Evolutionary conservation across 2,888 invertebrate genomes (phyloP), one percentile per base, ranked within the genome.

Genomic region (Dioctria linearis): DNA sequence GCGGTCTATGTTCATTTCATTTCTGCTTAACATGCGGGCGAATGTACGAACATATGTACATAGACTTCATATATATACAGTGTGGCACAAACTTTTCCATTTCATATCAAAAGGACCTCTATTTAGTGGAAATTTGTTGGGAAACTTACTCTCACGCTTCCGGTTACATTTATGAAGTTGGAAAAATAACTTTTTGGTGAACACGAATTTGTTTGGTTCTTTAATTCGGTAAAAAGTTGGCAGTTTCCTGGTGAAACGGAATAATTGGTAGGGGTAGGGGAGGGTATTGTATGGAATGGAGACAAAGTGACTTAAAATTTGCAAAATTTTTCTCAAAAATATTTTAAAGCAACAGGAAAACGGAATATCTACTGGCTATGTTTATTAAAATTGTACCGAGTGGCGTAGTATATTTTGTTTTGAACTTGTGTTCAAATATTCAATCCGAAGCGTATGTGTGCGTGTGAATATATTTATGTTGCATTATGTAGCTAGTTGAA

Each of bases 151-250:
- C 59, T 43, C 73, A 75, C 73, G 73, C 59, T 75, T 75, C 73
- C 73, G 57, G 73, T 75, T 75, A 75, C 73, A 59, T 75, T 75
- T 75, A 57, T 75, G 73, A 59, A 75, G 73, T 75, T 75, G 73
- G 13, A 43, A 75, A 75, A 75, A 75, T 75, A 75, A 75, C 42
- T 57, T 75, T 75, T 75, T 42, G 42, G 5, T 40, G 57, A 40
- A 75, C 59, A 75, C 59, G 73, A 75, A 59, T 75, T 75, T 59
- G 57, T 59, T 75, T 75, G 57, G 59, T 42, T 75, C 57, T 75
- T 73, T 75, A 75, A 75, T 75, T 75, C 73, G 42, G 42, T 40
- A 59, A 40, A 59, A 75, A 75, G 73, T 75, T 75, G 25, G 73
- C 59, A 59, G 42, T 75, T 59, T 75, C 43, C 73, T 43, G 73